Percentiles rank a stretch among this genome's conserved stretches.
Evolutionary conservation across 2,113 vertebrate genomes (phyloP).

Genomic region (Camelus bactrianus): DNA sequence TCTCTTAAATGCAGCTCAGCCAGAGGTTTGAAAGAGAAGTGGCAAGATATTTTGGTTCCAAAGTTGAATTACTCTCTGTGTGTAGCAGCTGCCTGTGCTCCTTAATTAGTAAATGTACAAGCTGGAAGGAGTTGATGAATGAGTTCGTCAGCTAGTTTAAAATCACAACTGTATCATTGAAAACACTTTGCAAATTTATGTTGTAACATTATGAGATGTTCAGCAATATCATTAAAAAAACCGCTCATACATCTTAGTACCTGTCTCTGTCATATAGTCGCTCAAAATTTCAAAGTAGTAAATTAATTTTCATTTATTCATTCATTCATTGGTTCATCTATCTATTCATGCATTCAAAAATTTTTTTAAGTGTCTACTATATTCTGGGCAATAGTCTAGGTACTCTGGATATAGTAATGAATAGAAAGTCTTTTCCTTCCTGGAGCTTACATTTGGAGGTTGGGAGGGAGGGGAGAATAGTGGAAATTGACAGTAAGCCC

Average conservation of each 20-base stretch:
- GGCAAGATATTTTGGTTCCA: constrained; percentile 35
- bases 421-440: not conserved
- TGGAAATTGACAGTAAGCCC: not conserved
- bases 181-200: constrained; percentile 70
- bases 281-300: constrained; percentile 49
- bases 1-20: not conserved
- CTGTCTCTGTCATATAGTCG: constrained; percentile 31
- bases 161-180: constrained; percentile 43
- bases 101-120: constrained; percentile 57
- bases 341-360: not conserved
- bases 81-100: not conserved
- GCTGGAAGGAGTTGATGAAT: constrained; percentile 45
- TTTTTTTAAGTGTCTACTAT: not conserved
- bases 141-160: constrained; percentile 57
- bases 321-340: not conserved
- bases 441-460: not conserved
- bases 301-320: constrained; percentile 51
- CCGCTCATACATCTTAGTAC: not conserved
- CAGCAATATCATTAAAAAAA: constrained; percentile 27
- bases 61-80: not conserved
- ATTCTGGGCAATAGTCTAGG: not conserved
- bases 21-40: constrained; percentile 59
- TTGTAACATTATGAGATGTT: constrained; percentile 66
- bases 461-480: not conserved
- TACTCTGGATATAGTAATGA: not conserved